phyloP scores from a whole-genome alignment of 2,888 invertebrate genomes.

The Philereme vetulata region DNA sequence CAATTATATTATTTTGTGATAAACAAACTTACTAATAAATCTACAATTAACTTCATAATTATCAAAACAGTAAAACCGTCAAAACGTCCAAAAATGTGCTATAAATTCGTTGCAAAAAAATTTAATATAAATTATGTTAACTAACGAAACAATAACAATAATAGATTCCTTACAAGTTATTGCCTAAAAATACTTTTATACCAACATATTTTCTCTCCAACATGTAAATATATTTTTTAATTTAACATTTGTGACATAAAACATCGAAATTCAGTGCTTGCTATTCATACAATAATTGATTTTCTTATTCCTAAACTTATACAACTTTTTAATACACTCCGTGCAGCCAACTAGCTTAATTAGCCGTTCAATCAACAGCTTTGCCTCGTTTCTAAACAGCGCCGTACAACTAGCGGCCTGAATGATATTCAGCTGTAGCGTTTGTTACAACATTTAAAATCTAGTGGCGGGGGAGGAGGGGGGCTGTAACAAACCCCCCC shows the following conservation, averaged over 20 bases:
- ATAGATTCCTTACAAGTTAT: slow-evolving; percentile 18
- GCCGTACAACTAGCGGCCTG: too few relatives aligned
- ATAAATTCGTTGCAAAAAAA: slow-evolving; percentile 52
- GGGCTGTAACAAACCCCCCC: too few relatives aligned
- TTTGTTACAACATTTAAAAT: too few relatives aligned
- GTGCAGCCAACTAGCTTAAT: too few relatives aligned
- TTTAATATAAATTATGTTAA: slow-evolving; percentile 25
- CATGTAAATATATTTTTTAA: slow-evolving; percentile 76
- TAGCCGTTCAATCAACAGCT: too few relatives aligned
- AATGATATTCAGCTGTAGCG: too few relatives aligned
- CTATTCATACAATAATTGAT: slow-evolving; percentile 40
- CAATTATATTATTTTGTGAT: background rate
- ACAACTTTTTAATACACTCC: background rate
- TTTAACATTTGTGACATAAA: slow-evolving; percentile 71
- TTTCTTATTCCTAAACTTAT: slow-evolving; percentile 15
- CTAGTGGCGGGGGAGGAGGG: too few relatives aligned
- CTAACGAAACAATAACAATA: slow-evolving; percentile 32
- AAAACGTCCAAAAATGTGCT: slow-evolving; percentile 18
- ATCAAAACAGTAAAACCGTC: slow-evolving; percentile 9
- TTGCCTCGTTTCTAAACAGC: too few relatives aligned
- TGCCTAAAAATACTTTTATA: slow-evolving; percentile 40
- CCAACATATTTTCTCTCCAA: slow-evolving; percentile 55
- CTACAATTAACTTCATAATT: background rate
- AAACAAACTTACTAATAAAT: background rate
- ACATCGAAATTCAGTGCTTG: slow-evolving; percentile 80